These are phyloP conservation scores for Ditula angustiorana DNA, from an alignment of 2,888 invertebrate genomes.

Conservation along the genomic window DNA sequence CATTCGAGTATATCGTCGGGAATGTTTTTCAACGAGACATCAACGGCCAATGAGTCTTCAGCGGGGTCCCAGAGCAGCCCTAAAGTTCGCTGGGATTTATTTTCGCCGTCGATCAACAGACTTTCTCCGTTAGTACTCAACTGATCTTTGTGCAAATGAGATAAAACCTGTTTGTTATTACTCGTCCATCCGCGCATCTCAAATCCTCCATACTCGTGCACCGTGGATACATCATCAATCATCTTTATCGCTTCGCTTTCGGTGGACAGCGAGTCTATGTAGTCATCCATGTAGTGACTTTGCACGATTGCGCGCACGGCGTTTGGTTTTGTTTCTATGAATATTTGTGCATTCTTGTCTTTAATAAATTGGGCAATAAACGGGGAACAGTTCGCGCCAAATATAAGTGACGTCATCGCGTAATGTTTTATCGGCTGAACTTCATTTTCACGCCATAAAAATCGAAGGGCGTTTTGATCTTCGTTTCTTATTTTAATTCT, in stretches of 20 bases:
- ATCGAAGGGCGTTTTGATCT: too few relatives aligned
- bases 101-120: background rate
- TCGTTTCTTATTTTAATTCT: background rate
- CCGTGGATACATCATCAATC: background rate
- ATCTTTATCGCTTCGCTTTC: slow-evolving; percentile 14
- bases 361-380: background rate
- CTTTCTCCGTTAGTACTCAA: slow-evolving; percentile 4
- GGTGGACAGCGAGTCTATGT: slow-evolving; percentile 8
- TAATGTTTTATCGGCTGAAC: too few relatives aligned
- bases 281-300: slow-evolving; percentile 34
- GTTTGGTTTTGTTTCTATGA: background rate
- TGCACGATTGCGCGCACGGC: background rate
- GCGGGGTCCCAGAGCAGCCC: background rate
- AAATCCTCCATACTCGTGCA: background rate
- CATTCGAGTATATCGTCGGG: background rate
- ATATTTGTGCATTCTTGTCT: background rate
- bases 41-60: background rate
- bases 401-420: too few relatives aligned
- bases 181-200: background rate
- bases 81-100: background rate
- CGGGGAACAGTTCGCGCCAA: background rate
- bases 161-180: background rate
- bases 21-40: background rate
- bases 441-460: too few relatives aligned
- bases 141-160: background rate